Evolutionary conservation across 2,797 vertebrate genomes (phyloP).

Genomic region (Acropternis orthonyx): DNA sequence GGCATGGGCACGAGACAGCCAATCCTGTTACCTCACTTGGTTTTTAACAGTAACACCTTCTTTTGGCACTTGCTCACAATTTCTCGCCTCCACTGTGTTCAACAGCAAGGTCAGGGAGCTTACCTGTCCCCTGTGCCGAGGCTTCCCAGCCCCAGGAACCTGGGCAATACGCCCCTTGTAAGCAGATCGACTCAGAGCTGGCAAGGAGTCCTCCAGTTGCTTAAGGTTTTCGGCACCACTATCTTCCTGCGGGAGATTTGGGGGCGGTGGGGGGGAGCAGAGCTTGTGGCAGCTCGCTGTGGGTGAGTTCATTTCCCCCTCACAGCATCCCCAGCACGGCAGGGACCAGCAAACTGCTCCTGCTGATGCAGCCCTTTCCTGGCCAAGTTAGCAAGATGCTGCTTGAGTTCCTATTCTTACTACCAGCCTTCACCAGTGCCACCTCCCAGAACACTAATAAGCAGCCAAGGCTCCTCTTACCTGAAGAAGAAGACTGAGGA

Average conservation of each 20-base stretch:
- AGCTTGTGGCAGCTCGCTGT: accelerated
- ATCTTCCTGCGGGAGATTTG: background rate
- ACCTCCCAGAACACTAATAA: background rate
- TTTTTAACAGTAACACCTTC: background rate
- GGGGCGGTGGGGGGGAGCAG: background rate
- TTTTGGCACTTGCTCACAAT: background rate
- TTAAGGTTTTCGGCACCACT: background rate
- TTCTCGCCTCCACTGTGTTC: background rate
- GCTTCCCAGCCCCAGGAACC: background rate
- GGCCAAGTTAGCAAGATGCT: background rate
- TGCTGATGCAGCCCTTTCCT: background rate
- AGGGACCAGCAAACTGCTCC: background rate
- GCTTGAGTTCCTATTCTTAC: background rate
- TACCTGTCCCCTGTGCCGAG: background rate
- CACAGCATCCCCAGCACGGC: accelerated
- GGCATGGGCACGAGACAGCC: background rate
- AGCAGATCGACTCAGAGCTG: background rate
- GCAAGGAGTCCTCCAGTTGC: background rate
- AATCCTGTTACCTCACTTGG: accelerated
- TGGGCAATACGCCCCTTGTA: background rate
- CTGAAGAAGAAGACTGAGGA: background rate
- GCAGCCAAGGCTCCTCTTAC: background rate
- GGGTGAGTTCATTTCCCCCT: background rate
- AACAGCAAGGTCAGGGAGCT: background rate
- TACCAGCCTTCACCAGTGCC: background rate